Base-by-base conservation (phyloP, 2,113 vertebrate species). In the Hoplias malabaricus region DNA sequence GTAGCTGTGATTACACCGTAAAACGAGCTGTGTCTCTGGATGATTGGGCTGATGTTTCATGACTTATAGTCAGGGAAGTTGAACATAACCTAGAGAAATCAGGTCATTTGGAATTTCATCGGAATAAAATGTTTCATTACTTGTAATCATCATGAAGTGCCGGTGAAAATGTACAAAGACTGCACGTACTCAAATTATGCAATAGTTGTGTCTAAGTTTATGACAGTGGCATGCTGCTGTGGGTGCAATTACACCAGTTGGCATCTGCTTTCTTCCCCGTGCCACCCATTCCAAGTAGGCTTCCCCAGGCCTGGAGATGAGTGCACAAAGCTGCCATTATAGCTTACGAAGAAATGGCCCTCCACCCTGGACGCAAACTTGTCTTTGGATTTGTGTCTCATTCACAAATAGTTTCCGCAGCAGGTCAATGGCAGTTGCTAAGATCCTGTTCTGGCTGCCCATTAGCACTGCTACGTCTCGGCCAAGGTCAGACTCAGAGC, bases 301-400 rank as follows among this genome's bases (percentile, higher is more conserved):
- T 76, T 79, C 80, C 80, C 81, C 76, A 66, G 73, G 79, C 84
- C 73, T 78, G 80, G 29, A 84, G 82, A 89, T 85, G 80, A 84
- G 80, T 59, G 74, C 81, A 89, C 89, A 91, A 90, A 90, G 88
- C 86, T 66, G 78, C 86, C 86, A 87, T 91, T 90, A 86, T 88
- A 74, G 81, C 78, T 74, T 8, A 72, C 77, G 80, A 61, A 14
- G 77, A 87, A 85, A 83, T 79, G 57, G 69, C 83, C 80, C 82
- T 85, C 66, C 79, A 53, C 14, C 46, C 80, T 80, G 81, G 87
- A 83, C 62, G 80, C 80, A 77, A 73, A 84, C 81, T 85, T 85
- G 84, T 75, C 74, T 82, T 79, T 63, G 76, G 70, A 73, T 85
- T 80, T 78, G 83, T 82, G 73, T 77, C 79, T 84, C 84, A 85